phyloP scores from a whole-genome alignment of 2,888 invertebrate genomes.

The Allophyes oxyacanthae region DNA sequence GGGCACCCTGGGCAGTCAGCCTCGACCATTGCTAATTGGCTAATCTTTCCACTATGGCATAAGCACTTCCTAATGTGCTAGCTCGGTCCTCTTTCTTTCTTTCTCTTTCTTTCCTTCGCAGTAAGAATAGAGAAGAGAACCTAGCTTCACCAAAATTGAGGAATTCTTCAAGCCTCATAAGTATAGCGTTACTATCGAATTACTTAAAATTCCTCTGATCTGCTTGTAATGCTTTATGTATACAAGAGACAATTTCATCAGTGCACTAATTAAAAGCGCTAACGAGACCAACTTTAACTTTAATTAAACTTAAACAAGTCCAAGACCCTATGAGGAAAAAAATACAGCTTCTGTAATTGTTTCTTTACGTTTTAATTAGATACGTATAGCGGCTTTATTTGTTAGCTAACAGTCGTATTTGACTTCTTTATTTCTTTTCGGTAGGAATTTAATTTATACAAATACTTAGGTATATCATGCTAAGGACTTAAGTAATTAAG shows the following conservation, averaged over 20 bases:
- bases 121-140: too few species aligned
- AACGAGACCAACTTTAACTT: constrained; percentile 25
- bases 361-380: constrained; percentile 36
- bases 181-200: too few species aligned
- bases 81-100: too few species aligned
- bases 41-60: too few species aligned
- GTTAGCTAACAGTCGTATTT: constrained; percentile 11
- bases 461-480: not conserved
- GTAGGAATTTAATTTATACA: not conserved
- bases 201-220: too few species aligned
- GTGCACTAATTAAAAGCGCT: constrained; percentile 27
- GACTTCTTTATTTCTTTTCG: constrained; percentile 2
- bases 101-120: too few species aligned
- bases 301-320: constrained; percentile 22
- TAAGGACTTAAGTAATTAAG: too few species aligned
- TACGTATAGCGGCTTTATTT: constrained; percentile 10
- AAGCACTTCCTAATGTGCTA: too few species aligned
- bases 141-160: too few species aligned
- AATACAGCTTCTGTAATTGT: constrained; percentile 14
- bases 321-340: constrained; percentile 18
- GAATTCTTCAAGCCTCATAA: too few species aligned
- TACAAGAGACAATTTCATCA: constrained; percentile 17
- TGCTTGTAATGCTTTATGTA: constrained; percentile 6
- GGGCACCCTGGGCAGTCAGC: too few species aligned
- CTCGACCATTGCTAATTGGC: too few species aligned